Evolutionary conservation across 1,140 invertebrate genomes (phyloP), one percentile per base, ranked within the genome.

Genomic region (Drosophila orena): DNA sequence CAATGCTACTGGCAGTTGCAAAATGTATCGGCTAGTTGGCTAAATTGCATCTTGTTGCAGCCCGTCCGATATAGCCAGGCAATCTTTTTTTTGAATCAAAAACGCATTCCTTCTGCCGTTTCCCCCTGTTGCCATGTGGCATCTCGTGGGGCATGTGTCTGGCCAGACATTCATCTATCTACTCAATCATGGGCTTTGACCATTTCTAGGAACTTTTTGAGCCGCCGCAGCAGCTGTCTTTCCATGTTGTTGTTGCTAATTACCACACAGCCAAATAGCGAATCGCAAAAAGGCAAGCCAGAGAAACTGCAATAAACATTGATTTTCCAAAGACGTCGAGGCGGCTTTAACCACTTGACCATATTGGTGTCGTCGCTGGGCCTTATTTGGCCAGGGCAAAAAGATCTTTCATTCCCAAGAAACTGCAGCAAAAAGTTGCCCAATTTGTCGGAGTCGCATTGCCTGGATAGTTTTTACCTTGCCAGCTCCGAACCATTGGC

Each of bases 261-360:
- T 71, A 71, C 64, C 65, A 57, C 66, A 70, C 65, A 40, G 22
- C 60, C 60, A 65, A 40, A 66, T 43, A 34, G 35, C 64, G 15
- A 40, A 11, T 47, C 65, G 24, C 65, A 69, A 69, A 66, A 69
- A 68, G 62, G 66, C 66, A 68, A 34, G 8, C 27, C 49, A 30
- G 43, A 17, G 34, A 37, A 17, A 65, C 46, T 52, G 60, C 64
- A 68, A 68, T 65, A 68, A 65, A 27, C 65, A 71, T 71, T 71
- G 68, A 71, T 71, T 71, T 69, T 71, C 49, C 68, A 65, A 70
- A 70, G 68, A 70, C 27, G 68, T 56, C 68, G 50, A 52, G 42
- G 52, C 52, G 52, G 65, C 65, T 66, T 34, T 66, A 42, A 35
- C 64, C 64, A 49, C 62, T 35, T 34, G 52, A 27, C 68, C 65